Percentiles rank a stretch among this genome's conserved stretches.
phyloP scores from a whole-genome alignment of 2,888 invertebrate genomes.

The Cyclophora albipunctata region DNA sequence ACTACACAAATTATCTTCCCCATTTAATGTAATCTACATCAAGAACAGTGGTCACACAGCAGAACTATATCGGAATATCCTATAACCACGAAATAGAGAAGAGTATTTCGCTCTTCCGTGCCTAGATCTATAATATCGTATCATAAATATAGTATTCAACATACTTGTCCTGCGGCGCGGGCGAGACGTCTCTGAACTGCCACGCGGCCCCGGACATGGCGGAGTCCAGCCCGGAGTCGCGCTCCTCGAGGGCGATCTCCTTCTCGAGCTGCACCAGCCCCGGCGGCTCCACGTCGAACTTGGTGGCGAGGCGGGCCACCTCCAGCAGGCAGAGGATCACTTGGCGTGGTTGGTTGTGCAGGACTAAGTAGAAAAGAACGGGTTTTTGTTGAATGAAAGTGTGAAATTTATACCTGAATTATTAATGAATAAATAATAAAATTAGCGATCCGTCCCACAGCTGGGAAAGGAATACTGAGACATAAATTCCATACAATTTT shows the following conservation, averaged over 20 bases:
- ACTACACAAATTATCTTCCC: not conserved
- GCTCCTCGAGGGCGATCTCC: constrained; percentile 88
- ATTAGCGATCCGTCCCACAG: too few relatives aligned
- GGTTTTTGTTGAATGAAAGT: too few relatives aligned
- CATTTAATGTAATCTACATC: too few relatives aligned
- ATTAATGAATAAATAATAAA: too few relatives aligned
- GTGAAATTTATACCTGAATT: not conserved
- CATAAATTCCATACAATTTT: too few relatives aligned
- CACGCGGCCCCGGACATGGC: constrained; percentile 79
- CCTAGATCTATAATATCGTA: too few relatives aligned
- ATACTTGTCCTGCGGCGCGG: constrained; percentile 25
- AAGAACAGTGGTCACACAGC: too few relatives aligned
- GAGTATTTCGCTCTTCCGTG: too few relatives aligned
- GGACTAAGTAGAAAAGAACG: constrained; percentile 59
- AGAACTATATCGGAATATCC: too few relatives aligned
- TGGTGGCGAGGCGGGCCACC: constrained; percentile 86
- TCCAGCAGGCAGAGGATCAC: constrained; percentile 90
- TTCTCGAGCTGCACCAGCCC: constrained; percentile 86
- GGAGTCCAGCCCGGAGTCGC: constrained; percentile 78
- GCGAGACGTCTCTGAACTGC: constrained; percentile 78
- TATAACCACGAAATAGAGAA: too few relatives aligned
- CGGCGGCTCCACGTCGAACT: constrained; percentile 87
- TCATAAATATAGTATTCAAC: too few relatives aligned
- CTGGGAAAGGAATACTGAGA: too few relatives aligned
- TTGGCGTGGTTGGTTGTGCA: constrained; percentile 88